Conservation (phyloP, 2,797 vertebrate genomes). For the Mormyrus proboscirostris region DNA sequence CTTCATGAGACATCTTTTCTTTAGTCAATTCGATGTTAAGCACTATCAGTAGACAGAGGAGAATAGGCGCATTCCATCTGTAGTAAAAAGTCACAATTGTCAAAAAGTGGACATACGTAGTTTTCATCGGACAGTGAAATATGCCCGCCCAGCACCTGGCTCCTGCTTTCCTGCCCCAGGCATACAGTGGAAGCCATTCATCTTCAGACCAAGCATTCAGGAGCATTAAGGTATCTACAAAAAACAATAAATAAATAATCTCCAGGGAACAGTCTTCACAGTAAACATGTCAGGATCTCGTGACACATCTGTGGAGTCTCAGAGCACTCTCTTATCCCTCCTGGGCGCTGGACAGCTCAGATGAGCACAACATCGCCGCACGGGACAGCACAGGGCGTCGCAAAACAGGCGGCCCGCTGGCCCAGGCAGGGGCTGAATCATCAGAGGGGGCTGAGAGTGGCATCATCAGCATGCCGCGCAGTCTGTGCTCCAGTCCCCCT, state of each 20-base stretch:
- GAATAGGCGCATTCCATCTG: background rate
- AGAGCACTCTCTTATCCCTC: background rate
- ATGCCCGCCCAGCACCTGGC: background rate
- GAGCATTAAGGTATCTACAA: background rate
- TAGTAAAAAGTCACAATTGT: background rate
- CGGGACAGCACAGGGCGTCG: background rate
- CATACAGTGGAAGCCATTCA: background rate
- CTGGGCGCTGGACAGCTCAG: conserved; percentile 10
- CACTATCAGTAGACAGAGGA: background rate
- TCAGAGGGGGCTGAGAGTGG: conserved; percentile 15
- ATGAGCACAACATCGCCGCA: background rate
- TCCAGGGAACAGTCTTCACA: background rate
- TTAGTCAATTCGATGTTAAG: background rate
- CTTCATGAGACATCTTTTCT: background rate
- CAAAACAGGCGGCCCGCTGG: background rate
- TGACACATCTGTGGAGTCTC: background rate
- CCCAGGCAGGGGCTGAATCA: conserved; percentile 18
- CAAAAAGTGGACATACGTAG: background rate
- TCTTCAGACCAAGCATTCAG: background rate
- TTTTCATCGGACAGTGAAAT: background rate
- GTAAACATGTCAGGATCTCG: conserved; percentile 7
- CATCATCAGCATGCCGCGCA: conserved; percentile 19
- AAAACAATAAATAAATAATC: background rate
- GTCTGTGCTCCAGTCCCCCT: conserved; percentile 10
- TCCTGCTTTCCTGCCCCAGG: background rate